These are phyloP conservation scores for Cerastoderma edule DNA, from an alignment of 2,888 invertebrate genomes.

Conservation along the genomic window DNA sequence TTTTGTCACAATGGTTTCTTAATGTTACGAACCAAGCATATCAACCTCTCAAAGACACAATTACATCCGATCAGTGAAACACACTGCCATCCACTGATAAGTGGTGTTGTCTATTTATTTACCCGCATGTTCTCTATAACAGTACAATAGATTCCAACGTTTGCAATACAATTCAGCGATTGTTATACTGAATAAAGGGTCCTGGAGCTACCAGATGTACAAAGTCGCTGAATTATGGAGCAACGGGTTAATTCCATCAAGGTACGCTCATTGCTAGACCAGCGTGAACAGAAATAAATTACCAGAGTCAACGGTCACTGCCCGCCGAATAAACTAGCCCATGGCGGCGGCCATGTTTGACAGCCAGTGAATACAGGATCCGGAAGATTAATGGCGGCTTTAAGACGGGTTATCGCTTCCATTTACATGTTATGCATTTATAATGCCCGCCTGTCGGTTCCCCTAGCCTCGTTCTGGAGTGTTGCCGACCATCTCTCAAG, in stretches of 20 bases:
- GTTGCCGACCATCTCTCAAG: constrained; percentile 20
- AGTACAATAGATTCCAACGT: no score
- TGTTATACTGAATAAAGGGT: no score
- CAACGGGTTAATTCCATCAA: constrained; percentile 6
- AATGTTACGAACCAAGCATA: no score
- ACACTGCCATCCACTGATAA: no score
- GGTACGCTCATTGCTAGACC: constrained; percentile 13
- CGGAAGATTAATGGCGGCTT: constrained; percentile 25
- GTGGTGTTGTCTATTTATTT: no score
- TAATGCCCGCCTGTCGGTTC: constrained; percentile 19
- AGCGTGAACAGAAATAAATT: constrained; percentile 22
- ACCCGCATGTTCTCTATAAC: no score
- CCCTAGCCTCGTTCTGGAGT: constrained; percentile 3
- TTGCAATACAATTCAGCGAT: no score
- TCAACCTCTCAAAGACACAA: no score
- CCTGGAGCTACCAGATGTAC: no score
- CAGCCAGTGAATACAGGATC: constrained; percentile 15
- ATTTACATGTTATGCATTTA: constrained; percentile 29
- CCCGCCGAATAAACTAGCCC: constrained; percentile 12
- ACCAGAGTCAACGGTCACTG: constrained; percentile 26
- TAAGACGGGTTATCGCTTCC: constrained; percentile 28
- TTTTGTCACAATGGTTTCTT: no score
- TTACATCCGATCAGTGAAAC: no score
- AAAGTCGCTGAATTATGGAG: no score
- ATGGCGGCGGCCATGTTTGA: constrained; percentile 25